These are phyloP conservation scores for Loxodonta africana DNA, from an alignment of 2,113 vertebrate species.

Conservation along the genomic window DNA sequence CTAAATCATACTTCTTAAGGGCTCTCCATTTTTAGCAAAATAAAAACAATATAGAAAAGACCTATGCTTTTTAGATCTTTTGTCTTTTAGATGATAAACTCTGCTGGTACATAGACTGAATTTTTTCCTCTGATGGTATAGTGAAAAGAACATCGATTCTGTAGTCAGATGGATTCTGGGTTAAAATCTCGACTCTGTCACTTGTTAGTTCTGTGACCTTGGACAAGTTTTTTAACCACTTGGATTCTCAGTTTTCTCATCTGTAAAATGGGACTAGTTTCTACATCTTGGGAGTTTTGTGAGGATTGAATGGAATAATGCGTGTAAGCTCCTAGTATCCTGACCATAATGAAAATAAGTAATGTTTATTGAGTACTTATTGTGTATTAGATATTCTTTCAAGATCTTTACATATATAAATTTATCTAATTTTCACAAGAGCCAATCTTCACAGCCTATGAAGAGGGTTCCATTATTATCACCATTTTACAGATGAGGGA, in stretches of 20 bases:
- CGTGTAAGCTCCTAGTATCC: background rate
- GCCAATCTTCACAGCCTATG: background rate
- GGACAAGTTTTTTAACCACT: background rate
- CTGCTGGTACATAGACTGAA: background rate
- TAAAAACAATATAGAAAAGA: background rate
- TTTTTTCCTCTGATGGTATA: background rate
- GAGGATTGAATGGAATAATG: background rate
- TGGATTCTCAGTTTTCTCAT: background rate
- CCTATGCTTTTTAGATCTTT: background rate
- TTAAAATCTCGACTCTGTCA: background rate
- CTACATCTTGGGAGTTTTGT: background rate
- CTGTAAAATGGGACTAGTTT: background rate
- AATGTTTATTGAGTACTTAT: background rate
- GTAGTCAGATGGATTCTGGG: background rate
- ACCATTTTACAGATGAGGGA: background rate
- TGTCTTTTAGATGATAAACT: background rate
- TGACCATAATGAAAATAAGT: background rate
- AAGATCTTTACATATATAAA: background rate
- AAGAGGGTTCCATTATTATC: background rate
- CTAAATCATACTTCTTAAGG: constrained; percentile 26
- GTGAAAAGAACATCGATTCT: background rate
- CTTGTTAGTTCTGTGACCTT: background rate
- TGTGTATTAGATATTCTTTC: background rate
- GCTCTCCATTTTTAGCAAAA: background rate
- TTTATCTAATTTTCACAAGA: background rate